Percentiles rank a stretch among this genome's conserved stretches.
Conservation (phyloP, 2,888 invertebrate species). For the Drosophila falleni region DNA sequence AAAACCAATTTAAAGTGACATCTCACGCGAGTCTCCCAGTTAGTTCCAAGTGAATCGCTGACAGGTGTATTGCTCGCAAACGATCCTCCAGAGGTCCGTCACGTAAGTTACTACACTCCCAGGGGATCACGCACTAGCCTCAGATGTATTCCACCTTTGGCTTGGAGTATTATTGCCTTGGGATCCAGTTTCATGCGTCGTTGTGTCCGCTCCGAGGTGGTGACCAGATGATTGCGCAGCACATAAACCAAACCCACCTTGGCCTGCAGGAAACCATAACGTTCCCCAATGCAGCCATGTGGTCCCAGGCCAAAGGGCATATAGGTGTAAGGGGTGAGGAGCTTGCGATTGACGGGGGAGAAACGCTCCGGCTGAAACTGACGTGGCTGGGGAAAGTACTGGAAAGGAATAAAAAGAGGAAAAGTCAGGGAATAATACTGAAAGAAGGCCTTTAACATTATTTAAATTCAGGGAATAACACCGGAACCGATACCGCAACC, state of each 20-base stretch:
- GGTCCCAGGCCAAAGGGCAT: constrained; percentile 85
- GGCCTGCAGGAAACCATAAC: constrained; percentile 83
- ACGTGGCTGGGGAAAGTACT: constrained; percentile 83
- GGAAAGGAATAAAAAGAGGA: neutral
- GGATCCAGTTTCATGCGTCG: constrained; percentile 79
- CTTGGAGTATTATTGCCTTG: constrained; percentile 82
- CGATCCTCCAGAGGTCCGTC: neutral
- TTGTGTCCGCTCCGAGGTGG: constrained; percentile 73
- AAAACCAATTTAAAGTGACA: constrained; percentile 53
- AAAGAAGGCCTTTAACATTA: no score
- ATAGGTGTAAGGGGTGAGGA: constrained; percentile 82
- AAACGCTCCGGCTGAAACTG: constrained; percentile 85
- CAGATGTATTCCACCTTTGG: constrained; percentile 83
- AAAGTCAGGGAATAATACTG: neutral
- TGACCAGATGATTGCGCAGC: constrained; percentile 82
- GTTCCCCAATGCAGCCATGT: constrained; percentile 85
- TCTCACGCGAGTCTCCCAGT: constrained; percentile 59
- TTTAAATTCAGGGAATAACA: no score
- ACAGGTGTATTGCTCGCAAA: constrained; percentile 19
- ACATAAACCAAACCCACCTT: constrained; percentile 84
- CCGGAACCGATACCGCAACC: no score
- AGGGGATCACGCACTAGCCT: constrained; percentile 81
- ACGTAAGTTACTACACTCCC: constrained; percentile 48
- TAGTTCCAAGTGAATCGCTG: constrained; percentile 56
- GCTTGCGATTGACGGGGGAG: constrained; percentile 80